Conservation (phyloP, 2,113 vertebrate genomes). For the Ceratotherium simum region DNA sequence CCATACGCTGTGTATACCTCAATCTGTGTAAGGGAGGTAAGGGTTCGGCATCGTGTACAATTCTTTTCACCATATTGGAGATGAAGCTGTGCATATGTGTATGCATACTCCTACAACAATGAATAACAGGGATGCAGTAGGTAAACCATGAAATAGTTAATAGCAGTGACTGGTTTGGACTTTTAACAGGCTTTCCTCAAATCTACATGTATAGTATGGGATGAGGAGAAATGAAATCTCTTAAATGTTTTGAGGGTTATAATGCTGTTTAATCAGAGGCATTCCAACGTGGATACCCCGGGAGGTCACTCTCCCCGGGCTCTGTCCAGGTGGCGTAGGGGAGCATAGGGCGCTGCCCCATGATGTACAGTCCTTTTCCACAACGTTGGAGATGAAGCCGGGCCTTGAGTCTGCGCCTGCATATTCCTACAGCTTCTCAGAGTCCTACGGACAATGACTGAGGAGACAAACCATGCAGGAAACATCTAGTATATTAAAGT, state of each 20-base stretch:
- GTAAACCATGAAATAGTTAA: not conserved
- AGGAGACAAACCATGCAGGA: slow-evolving; percentile 89
- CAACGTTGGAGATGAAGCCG: slow-evolving; percentile 84
- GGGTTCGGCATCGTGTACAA: not conserved
- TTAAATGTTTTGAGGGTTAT: not conserved
- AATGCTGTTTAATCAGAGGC: not conserved
- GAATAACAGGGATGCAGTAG: not conserved
- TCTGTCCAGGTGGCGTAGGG: slow-evolving; percentile 89
- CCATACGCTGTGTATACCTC: not conserved
- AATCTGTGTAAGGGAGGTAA: not conserved
- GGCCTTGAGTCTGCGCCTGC: slow-evolving; percentile 85
- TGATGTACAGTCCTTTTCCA: slow-evolving; percentile 89
- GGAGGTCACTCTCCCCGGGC: slow-evolving; percentile 86
- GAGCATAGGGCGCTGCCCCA: slow-evolving; percentile 85
- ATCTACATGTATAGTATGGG: not conserved
- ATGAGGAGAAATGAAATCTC: not conserved
- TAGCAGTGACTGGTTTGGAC: not conserved
- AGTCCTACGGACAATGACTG: slow-evolving; percentile 86
- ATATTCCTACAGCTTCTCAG: slow-evolving; percentile 90
- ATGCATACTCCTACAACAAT: not conserved
- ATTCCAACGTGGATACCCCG: slow-evolving; percentile 67
- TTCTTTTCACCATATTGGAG: rapidly evolving
- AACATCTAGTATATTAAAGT: slow-evolving; percentile 31
- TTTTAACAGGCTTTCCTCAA: not conserved
- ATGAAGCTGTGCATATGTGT: not conserved